These are phyloP conservation scores for Noturus placidus DNA, from an alignment of 2,113 vertebrate genomes.

Conservation along the genomic window DNA sequence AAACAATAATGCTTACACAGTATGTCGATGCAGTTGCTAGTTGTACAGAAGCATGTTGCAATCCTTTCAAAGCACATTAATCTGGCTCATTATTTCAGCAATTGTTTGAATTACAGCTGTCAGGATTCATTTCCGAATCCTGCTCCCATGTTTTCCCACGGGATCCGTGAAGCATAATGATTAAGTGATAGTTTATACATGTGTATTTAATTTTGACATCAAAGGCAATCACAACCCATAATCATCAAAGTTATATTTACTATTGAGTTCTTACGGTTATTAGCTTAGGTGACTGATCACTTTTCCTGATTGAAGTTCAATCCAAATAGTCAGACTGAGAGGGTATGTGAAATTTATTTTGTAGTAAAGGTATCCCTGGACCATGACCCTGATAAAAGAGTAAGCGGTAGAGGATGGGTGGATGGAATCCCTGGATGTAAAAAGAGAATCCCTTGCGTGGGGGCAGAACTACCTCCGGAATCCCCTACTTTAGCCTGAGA, in stretches of 20 bases:
- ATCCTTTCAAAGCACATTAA: background rate
- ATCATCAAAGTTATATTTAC: background rate
- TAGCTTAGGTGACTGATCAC: background rate
- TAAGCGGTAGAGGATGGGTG: no score
- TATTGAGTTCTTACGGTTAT: background rate
- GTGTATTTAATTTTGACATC: background rate
- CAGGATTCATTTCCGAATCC: background rate
- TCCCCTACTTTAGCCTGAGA: background rate
- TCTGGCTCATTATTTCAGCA: background rate
- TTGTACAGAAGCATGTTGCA: background rate
- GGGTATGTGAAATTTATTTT: background rate
- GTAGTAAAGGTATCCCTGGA: background rate
- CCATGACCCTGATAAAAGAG: no score
- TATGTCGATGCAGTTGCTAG: background rate
- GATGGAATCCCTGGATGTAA: background rate
- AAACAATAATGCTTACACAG: background rate
- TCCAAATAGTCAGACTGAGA: background rate
- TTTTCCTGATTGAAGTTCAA: background rate
- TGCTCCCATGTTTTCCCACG: background rate
- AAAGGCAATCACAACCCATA: background rate
- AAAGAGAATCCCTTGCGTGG: background rate
- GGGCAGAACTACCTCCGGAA: background rate
- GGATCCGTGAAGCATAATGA: background rate
- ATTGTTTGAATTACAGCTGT: background rate
- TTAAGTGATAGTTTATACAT: no score